Base-by-base conservation (phyloP, 2,113 vertebrate genomes). In the Lucifuga dentata region DNA sequence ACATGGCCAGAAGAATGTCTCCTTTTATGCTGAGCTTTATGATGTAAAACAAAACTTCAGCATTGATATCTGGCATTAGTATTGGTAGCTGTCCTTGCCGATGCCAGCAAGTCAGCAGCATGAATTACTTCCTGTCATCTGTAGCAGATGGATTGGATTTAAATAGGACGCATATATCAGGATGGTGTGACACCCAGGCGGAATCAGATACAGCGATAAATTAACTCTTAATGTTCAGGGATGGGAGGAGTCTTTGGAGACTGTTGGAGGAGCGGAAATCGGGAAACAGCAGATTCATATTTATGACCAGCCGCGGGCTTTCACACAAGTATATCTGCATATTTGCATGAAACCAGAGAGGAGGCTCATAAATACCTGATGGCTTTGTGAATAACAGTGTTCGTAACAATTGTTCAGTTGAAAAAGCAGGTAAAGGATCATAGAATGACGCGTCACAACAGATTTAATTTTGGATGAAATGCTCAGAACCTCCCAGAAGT, bases 161-260 rank as follows among this genome's bases (percentile, higher is more conserved):
- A 87, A 89, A 86, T 76, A 65, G 83, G 75, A 66, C 41, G 72
- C 83, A 62, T 76, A 70, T 72, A 81, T 89, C 74, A 81, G 38
- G 66, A 44, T 1, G 16, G 80, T 68, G 74, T 68, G 86, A 83
- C 78, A 73, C 73, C 57, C 1, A 0, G 17, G 65, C 66, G n/a
- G 67, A 65, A 79, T 83, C 16, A 64, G 57, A 80, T 69, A 63
- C 1, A 64, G 63, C 41, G 1, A 69, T 83, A 74, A 87, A 87
- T 89, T 84, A 86, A 88, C 77, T 78, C 76, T 76, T 85, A 83
- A 83, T 57, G 73, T 39, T 8, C 50, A 11, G 51, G 64, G 70
- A 62, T 15, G n/a, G 46, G 39, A 62, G 76, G 48, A 36, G 61
- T 72, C 48, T 62, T 50, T 6, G 32, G 53, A 51, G 76, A 69